Conservation (phyloP, 2,113 vertebrate genomes). For the Xiphophorus maculatus region DNA sequence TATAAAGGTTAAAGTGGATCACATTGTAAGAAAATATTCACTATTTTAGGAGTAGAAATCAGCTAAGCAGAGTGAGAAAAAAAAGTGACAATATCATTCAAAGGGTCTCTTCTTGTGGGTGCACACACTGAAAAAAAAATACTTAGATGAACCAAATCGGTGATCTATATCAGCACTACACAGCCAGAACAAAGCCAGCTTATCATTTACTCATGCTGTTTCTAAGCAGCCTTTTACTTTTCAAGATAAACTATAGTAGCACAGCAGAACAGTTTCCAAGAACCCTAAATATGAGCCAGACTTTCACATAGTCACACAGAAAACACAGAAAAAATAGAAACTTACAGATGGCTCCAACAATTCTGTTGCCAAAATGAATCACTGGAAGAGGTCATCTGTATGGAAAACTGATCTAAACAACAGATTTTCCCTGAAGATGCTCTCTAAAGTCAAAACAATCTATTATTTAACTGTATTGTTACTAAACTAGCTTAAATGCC, state of each 20-base stretch:
- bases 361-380: neutral
- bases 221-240: neutral
- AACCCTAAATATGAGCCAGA: neutral
- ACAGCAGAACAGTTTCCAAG: slow-evolving; percentile 9
- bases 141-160: neutral
- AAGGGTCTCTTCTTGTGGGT: slow-evolving; percentile 4
- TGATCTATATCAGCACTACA: slow-evolving; percentile 27
- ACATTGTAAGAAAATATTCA: neutral
- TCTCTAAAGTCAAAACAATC: neutral
- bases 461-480: neutral
- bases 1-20: neutral
- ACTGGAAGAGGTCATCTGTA: neutral
- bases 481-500: neutral
- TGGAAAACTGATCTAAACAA: neutral
- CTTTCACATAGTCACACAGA: neutral
- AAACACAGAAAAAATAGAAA: neutral
- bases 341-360: neutral
- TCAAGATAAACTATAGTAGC: slow-evolving; percentile 1
- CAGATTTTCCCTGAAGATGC: neutral
- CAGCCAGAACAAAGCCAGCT: slow-evolving; percentile 22
- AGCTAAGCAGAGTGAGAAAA: neutral
- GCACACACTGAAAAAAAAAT: neutral
- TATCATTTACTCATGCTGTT: neutral
- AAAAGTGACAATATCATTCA: slow-evolving; percentile 11
- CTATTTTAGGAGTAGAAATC: neutral